phyloP scores from a whole-genome alignment of 2,888 invertebrate genomes.

The Acholoe squamosa region DNA sequence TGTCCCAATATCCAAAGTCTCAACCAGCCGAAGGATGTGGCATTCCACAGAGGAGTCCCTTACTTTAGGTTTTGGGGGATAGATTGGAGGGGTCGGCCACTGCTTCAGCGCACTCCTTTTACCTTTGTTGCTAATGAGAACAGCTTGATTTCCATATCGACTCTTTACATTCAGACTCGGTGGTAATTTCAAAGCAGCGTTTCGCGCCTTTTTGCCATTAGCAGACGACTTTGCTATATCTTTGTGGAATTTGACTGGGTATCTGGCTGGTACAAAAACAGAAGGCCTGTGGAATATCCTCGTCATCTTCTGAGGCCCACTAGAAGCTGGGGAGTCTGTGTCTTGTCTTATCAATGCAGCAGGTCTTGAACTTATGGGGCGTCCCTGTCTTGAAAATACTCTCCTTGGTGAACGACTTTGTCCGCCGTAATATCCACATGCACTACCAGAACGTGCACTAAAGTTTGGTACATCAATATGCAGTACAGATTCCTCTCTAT shows the following conservation, averaged over 20 bases:
- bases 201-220: background rate
- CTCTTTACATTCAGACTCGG: background rate
- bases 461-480: background rate
- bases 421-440: background rate
- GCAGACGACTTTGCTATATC: background rate
- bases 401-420: background rate
- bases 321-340: background rate
- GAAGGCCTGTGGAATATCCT: constrained; percentile 13
- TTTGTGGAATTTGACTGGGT: constrained; percentile 11
- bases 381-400: background rate
- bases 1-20: constrained; percentile 6
- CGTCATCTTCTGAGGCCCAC: background rate
- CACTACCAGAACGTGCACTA: background rate
- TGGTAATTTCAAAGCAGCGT: constrained; percentile 25
- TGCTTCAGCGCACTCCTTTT: constrained; percentile 23
- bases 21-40: constrained; percentile 19
- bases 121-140: background rate
- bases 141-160: background rate
- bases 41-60: constrained; percentile 9
- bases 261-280: background rate
- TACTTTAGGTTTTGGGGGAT: constrained; percentile 16
- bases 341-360: background rate
- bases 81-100: constrained; percentile 26
- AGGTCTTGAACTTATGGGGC: background rate
- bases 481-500: background rate